Base-by-base conservation (phyloP, 1,140 invertebrate species). In the Heliconius congener region DNA sequence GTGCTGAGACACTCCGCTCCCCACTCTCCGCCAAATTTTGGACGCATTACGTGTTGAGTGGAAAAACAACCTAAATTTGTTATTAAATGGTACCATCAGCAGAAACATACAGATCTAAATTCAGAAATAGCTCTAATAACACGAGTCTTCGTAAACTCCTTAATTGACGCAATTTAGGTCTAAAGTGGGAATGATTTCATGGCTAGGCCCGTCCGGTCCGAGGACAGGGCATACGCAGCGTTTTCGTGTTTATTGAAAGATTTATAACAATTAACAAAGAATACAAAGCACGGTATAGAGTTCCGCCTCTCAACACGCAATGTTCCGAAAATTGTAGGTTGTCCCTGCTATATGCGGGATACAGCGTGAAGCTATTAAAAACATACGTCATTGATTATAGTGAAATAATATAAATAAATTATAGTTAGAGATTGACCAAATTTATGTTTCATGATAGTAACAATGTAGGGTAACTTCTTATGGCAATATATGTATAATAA, bases 131-230 rank as follows among this genome's bases (percentile, higher is more conserved):
- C 37, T 72, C 13, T 71, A 23, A 39, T 23, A 9, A 72, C 1
- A 39, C n/a, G 66, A 77, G 70, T 72, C 46, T 55, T 27, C 73
- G 81, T 73, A 76, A 81, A 84, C 81, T 81, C 77, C 37, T 84
- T 83, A 84, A 84, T 84, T 84, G 81, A 46, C 76, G 71, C 77
- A 84, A 84, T 84, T 84, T 79, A 74, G 55, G 71, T 50, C 76
- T 55, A 60, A 75, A 81, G 77, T 79, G 81, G 60, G 73, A 77
- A 78, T 74, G 77, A 81, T 81, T 74, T 76, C 77, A 76, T 75
- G 73, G 50, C 73, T 46, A 39, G 66, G 50, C 72, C 70, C 11
- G 66, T 72, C 52, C 19, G 23, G 23, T 71, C 55, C 19, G 70
- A 77, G 70, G 70, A 55, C 42, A 39, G 8, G 27, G 46, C 75